Percentiles rank a stretch among this genome's conserved stretches.
These are phyloP conservation scores for Macrophya annulata DNA, from an alignment of 2,888 invertebrate genomes.

Conservation along the genomic window DNA sequence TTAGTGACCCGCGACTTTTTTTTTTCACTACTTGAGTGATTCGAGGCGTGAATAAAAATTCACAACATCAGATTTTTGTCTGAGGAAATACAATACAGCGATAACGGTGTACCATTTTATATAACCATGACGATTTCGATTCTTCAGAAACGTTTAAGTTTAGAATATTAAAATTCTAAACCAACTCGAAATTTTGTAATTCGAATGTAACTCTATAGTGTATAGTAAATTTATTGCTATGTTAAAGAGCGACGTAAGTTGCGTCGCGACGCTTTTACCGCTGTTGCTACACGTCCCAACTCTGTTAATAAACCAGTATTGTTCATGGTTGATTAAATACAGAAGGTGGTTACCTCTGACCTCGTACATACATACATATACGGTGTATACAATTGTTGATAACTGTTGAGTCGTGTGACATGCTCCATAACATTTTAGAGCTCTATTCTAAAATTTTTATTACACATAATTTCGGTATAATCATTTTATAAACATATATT, in stretches of 20 bases:
- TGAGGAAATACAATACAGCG: background rate
- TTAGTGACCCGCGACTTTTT: slow-evolving; percentile 29
- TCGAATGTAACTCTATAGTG: background rate
- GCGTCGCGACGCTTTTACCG: background rate
- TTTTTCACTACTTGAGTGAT: background rate
- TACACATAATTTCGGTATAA: no score
- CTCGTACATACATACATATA: background rate
- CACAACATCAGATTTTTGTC: background rate
- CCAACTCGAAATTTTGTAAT: background rate
- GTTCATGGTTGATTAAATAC: slow-evolving; percentile 44
- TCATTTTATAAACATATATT: no score
- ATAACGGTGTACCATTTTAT: background rate
- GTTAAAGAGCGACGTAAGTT: slow-evolving; percentile 8
- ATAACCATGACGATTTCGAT: background rate
- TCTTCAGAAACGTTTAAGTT: no score
- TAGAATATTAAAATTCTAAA: background rate
- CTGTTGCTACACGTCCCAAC: background rate
- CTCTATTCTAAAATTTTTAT: background rate
- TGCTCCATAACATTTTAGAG: background rate
- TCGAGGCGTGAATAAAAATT: background rate
- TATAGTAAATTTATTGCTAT: slow-evolving; percentile 10
- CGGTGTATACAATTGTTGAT: background rate
- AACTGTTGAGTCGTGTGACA: background rate
- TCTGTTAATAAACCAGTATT: slow-evolving; percentile 38
- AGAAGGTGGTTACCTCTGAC: background rate